Evolutionary conservation across 1,140 invertebrate species (phyloP).

Genomic region (Bactericera cockerelli): DNA sequence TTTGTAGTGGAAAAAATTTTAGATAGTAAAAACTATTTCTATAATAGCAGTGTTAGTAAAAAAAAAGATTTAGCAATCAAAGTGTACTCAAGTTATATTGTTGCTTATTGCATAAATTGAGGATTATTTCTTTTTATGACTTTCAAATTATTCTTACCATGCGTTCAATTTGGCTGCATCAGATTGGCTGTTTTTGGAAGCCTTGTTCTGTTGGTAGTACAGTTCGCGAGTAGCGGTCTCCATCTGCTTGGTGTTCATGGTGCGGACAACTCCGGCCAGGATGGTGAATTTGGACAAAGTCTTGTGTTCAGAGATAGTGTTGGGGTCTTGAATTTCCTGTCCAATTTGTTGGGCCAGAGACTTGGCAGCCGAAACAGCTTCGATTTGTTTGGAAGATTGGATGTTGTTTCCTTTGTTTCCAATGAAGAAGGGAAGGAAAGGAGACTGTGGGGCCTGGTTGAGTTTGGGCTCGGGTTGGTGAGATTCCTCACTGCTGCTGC

Average conservation of each 20-base stretch:
- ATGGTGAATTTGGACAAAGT: slow-evolving; percentile 43
- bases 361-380: slow-evolving; percentile 29
- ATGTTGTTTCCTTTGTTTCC: slow-evolving; percentile 34
- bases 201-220: slow-evolving; percentile 30
- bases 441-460: slow-evolving; percentile 30
- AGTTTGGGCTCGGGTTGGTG: slow-evolving; percentile 30
- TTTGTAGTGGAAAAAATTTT: too few relatives aligned
- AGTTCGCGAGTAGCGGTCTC: slow-evolving; percentile 29
- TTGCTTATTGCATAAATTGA: too few relatives aligned
- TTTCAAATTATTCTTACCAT: slow-evolving; percentile 19
- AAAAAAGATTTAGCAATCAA: too few relatives aligned
- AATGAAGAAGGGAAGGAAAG: slow-evolving; percentile 33
- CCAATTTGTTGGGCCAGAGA: slow-evolving; percentile 38
- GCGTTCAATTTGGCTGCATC: slow-evolving; percentile 18
- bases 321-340: slow-evolving; percentile 37
- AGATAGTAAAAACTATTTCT: too few relatives aligned
- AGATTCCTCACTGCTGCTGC: slow-evolving; percentile 22
- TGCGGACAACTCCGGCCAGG: slow-evolving; percentile 36
- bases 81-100: too few relatives aligned
- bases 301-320: slow-evolving; percentile 33
- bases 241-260: slow-evolving; percentile 41
- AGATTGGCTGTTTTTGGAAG: slow-evolving; percentile 12
- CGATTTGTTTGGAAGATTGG: slow-evolving; percentile 24
- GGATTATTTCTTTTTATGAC: too few relatives aligned
- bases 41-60: too few relatives aligned